These are phyloP conservation scores for Morelia viridis DNA, from an alignment of 2,797 vertebrate genomes.

Conservation along the genomic window DNA sequence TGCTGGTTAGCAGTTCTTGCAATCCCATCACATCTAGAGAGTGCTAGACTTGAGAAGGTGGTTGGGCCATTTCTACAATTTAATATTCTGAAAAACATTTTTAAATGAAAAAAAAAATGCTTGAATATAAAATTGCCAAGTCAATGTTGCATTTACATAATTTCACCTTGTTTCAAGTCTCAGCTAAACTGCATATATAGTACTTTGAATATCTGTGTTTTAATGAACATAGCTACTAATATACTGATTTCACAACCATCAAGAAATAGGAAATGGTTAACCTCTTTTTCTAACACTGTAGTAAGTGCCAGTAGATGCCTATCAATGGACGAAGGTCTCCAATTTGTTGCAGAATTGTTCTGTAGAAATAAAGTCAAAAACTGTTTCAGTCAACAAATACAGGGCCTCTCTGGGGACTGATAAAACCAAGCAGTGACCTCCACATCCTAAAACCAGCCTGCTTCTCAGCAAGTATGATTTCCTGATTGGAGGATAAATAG, in stretches of 20 bases:
- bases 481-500: neutral
- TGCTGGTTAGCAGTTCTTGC: neutral
- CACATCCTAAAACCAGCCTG: neutral
- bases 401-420: neutral
- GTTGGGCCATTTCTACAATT: neutral
- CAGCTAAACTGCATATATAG: neutral
- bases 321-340: neutral
- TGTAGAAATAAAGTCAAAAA: neutral
- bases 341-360: neutral
- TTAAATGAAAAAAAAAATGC: neutral
- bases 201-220: neutral
- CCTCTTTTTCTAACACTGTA: neutral
- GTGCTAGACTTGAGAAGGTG: neutral
- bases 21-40: neutral
- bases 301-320: neutral
- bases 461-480: neutral
- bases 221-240: neutral
- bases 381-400: neutral
- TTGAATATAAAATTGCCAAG: neutral
- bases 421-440: neutral
- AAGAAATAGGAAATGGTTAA: neutral
- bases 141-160: neutral
- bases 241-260: neutral
- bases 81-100: neutral
- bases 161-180: neutral